Evolutionary conservation across 2,888 invertebrate genomes (phyloP), one percentile per base, ranked within the genome.

Genomic region (Erebia epiphron): DNA sequence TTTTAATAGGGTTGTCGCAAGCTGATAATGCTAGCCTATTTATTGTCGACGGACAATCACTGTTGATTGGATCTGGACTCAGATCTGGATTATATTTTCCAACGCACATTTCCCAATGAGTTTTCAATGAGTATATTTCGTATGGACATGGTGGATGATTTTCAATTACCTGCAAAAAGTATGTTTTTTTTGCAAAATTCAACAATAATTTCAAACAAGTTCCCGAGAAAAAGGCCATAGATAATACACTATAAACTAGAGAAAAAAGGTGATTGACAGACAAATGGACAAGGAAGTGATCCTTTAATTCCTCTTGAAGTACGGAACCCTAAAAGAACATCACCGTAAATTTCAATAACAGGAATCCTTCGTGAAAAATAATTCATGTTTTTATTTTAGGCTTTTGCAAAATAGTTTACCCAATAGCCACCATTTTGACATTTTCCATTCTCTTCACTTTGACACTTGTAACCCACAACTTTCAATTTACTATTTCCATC

Each of bases 1-100:
- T 90, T 26, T 82, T 79, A 0, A 88, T 84, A 0, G 89, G 89
- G 70, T 90, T 86, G 58, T 83, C 80, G 65, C 90, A 90, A 0
- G 75, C 74, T 0, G 74, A 73, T 7, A 90, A 50, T 21, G 87
- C 84, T 0, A 70, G 68, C 0, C 82, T 78, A 7, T 75, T 80
- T 2, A 85, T 78, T 0, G 75, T 46, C 0, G 72, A 69, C 0
- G 84, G 83, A 64, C 88, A 89, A 0, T 26, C 26, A 26, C 65
- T 69, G 0, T 71, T 71, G 8, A 74, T n/a, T 52, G 16, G 61
- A 2, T 82, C 72, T 46, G 76, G 73, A n/a, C n/a, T n/a, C n/a
- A n/a, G n/a, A 7, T 75, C 75, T 57, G 83, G 70, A 0, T 69
- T 76, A 4, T 80, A 79, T 71, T 86, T 78, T 0, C 75, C 73